phyloP scores from a whole-genome alignment of 2,113 vertebrate species.

The Acrocephalus kingi region DNA sequence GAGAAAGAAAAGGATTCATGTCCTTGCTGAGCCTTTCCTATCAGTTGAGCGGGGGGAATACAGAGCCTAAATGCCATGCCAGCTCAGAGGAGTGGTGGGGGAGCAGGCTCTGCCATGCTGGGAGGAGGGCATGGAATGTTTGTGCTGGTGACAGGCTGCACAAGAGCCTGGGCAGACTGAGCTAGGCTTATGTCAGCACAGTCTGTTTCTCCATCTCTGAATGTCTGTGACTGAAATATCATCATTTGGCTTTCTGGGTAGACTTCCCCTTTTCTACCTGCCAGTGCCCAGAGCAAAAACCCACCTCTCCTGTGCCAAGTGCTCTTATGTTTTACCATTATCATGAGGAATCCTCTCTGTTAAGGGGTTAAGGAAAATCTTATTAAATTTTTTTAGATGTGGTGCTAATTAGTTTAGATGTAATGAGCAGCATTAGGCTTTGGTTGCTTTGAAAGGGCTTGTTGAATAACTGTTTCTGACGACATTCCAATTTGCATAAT shows the following conservation, averaged over 20 bases:
- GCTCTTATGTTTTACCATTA: accelerated
- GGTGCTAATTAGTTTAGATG: constrained; percentile 56
- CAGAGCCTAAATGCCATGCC: background rate
- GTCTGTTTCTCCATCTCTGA: background rate
- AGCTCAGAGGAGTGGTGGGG: accelerated
- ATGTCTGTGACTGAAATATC: background rate
- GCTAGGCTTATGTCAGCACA: background rate
- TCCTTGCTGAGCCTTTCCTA: background rate
- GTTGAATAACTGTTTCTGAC: constrained; percentile 45
- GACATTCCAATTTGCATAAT: constrained; percentile 65
- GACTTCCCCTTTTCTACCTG: background rate
- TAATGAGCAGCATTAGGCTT: constrained; percentile 45
- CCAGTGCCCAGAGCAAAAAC: background rate
- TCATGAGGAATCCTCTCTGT: background rate
- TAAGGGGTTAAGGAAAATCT: constrained; percentile 42
- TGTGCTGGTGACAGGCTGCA: background rate
- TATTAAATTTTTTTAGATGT: constrained; percentile 43
- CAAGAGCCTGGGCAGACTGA: background rate
- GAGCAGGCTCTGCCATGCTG: accelerated
- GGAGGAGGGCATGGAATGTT: accelerated
- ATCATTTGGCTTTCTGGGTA: background rate
- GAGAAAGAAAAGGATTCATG: background rate
- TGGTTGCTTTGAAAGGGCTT: constrained; percentile 19
- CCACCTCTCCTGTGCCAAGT: background rate
- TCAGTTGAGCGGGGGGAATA: background rate